These are phyloP conservation scores for Thymelicus lineola DNA, from an alignment of 2,888 invertebrate species.

Conservation along the genomic window DNA sequence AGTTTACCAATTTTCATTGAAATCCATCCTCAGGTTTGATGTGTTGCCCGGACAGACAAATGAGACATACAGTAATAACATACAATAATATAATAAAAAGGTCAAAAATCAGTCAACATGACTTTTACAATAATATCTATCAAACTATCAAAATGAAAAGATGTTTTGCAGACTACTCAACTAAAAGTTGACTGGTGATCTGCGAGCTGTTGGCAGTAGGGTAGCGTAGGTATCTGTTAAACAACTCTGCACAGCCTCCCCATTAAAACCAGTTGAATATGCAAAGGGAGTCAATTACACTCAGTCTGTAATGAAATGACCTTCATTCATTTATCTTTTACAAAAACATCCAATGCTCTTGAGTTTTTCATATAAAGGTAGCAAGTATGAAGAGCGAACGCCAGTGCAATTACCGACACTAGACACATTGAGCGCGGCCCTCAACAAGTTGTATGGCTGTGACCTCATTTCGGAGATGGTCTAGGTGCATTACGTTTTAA, in stretches of 20 bases:
- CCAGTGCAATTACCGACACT: slow-evolving; percentile 37
- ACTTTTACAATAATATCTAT: too few species aligned
- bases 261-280: background rate
- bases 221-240: too few species aligned
- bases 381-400: slow-evolving; percentile 14
- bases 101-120: too few species aligned
- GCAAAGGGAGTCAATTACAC: background rate
- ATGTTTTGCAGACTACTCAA: too few species aligned
- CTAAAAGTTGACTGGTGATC: too few species aligned
- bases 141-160: too few species aligned
- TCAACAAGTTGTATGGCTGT: slow-evolving; percentile 38
- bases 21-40: too few species aligned
- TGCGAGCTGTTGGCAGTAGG: too few species aligned
- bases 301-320: slow-evolving; percentile 2
- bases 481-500: slow-evolving; percentile 34
- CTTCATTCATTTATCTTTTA: slow-evolving; percentile 27
- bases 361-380: slow-evolving; percentile 18
- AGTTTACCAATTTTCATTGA: too few species aligned
- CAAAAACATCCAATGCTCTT: slow-evolving; percentile 15
- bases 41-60: too few species aligned
- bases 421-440: slow-evolving; percentile 31
- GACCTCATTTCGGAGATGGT: slow-evolving; percentile 34
- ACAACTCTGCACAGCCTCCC: background rate
- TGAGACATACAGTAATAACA: too few species aligned
- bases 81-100: too few species aligned